phyloP scores from a whole-genome alignment of 2,797 vertebrate species.

The Enteromius radiatus region DNA sequence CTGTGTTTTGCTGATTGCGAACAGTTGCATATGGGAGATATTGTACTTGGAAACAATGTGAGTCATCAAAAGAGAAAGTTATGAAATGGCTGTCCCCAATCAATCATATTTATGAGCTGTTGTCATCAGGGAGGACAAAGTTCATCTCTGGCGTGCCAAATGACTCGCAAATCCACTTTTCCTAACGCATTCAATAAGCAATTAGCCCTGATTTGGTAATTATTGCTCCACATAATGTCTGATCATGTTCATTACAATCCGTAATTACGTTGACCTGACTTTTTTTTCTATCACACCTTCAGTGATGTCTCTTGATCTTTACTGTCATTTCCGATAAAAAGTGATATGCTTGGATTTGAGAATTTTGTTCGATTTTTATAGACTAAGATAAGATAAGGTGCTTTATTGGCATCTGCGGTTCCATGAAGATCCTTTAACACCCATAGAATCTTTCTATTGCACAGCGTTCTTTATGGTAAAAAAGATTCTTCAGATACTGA shows the following conservation, averaged over 20 bases:
- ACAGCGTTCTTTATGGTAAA: not conserved
- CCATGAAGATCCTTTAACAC: not conserved
- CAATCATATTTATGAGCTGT: conserved; percentile 72
- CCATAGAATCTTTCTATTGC: not conserved
- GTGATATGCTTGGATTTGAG: conserved; percentile 67
- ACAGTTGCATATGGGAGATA: not conserved
- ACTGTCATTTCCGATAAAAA: conserved; percentile 72
- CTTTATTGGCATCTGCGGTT: not conserved
- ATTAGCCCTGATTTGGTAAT: conserved; percentile 79
- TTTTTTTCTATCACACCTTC: conserved; percentile 70
- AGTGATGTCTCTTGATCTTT: conserved; percentile 61
- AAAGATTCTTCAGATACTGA: not conserved
- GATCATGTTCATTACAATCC: conserved; percentile 77
- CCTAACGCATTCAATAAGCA: conserved; percentile 73
- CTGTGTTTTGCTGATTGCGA: not conserved
- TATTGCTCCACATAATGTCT: conserved; percentile 70
- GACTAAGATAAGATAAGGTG: not conserved
- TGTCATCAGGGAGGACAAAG: conserved; percentile 64
- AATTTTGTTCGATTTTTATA: conserved; percentile 39
- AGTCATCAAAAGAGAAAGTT: conserved; percentile 55
- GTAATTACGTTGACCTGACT: conserved; percentile 79
- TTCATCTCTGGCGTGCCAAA: conserved; percentile 66
- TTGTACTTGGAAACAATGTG: conserved; percentile 17
- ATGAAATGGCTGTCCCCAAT: conserved; percentile 60
- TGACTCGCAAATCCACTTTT: conserved; percentile 69